These are phyloP conservation scores for Lysandra bellargus DNA, from an alignment of 2,888 invertebrate species.

Conservation along the genomic window DNA sequence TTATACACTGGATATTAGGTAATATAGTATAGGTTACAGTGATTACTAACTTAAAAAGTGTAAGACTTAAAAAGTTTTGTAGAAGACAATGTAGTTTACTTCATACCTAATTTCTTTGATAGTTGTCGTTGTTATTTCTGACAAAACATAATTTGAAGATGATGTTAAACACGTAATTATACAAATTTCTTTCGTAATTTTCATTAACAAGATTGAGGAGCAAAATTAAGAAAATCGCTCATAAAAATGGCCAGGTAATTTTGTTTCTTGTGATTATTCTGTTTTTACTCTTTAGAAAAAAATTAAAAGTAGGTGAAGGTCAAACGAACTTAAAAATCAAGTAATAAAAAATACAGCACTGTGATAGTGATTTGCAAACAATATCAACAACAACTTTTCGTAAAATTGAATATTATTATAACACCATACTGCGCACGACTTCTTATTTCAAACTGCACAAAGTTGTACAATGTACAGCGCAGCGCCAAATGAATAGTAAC, in stretches of 20 bases:
- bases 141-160: conserved; percentile 2
- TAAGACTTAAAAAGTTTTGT: background rate
- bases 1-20: background rate
- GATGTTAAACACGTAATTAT: conserved; percentile 24
- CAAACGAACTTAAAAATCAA: too few species aligned
- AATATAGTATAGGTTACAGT: background rate
- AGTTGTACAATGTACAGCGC: too few species aligned
- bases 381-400: too few species aligned
- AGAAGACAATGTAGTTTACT: conserved; percentile 36
- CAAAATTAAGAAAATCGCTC: conserved; percentile 14
- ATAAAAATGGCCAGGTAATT: background rate
- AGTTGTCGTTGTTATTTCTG: background rate
- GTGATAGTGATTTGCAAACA: too few species aligned
- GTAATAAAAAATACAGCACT: too few species aligned
- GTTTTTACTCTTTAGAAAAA: background rate
- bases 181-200: conserved; percentile 7
- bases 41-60: background rate
- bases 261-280: background rate
- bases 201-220: background rate
- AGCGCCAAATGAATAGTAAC: too few species aligned
- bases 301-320: too few species aligned
- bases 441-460: too few species aligned
- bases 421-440: too few species aligned
- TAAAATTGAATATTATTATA: too few species aligned
- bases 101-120: conserved; percentile 45